Conservation (phyloP, 2,797 vertebrate species). For the Peromyscus nudipes region DNA sequence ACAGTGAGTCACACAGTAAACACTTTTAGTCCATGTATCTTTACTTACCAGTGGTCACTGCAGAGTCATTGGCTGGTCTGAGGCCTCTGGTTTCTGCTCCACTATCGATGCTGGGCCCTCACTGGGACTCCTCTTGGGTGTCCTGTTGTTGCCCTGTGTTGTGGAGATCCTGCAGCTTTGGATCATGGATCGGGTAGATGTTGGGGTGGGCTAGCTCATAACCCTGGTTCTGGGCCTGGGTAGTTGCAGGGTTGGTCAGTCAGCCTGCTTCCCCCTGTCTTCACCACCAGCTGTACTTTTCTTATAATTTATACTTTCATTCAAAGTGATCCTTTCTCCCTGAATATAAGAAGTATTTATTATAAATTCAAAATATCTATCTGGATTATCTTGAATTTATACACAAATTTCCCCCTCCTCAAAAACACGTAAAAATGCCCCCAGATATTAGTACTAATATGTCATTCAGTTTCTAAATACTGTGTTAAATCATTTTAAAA, state of each 20-base stretch:
- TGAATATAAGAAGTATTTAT: not conserved
- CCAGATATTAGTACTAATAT: not conserved
- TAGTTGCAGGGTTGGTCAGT: not conserved
- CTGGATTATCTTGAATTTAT: not conserved
- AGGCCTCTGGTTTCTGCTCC: not conserved
- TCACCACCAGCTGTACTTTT: not conserved
- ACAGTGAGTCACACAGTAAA: not conserved
- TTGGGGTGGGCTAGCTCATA: not conserved
- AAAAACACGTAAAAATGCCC: not conserved
- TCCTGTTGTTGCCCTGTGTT: not conserved
- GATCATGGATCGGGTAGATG: not conserved
- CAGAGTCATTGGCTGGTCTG: not conserved
- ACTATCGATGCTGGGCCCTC: not conserved
- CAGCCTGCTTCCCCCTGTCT: not conserved
- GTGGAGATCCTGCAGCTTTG: not conserved
- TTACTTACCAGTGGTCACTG: not conserved
- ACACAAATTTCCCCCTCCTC: not conserved
- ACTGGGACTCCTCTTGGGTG: not conserved
- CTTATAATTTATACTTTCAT: slow-evolving; percentile 20
- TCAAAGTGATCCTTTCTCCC: slow-evolving; percentile 29
- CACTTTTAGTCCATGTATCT: not conserved
- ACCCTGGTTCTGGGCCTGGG: not conserved
- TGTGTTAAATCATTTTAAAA: not conserved
- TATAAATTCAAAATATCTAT: slow-evolving; percentile 47
- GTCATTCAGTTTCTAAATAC: slow-evolving; percentile 24